A percentile compares a stretch with the other conserved stretches of the same genome.
These are phyloP conservation scores for Eupeodes corollae DNA, from an alignment of 1,140 invertebrate genomes.

Conservation along the genomic window DNA sequence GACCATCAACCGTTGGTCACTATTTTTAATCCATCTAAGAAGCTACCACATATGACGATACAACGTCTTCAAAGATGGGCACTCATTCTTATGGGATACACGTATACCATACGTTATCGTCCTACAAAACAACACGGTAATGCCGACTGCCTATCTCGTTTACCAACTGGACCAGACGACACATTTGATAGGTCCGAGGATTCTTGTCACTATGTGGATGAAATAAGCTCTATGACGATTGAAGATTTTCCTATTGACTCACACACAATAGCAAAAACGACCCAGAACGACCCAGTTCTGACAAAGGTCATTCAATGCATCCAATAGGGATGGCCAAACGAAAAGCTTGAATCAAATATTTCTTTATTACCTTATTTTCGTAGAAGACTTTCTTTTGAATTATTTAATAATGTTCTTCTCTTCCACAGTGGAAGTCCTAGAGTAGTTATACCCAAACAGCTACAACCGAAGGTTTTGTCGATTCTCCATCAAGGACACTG, in stretches of 20 bases:
- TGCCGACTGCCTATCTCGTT: conserved; percentile 1
- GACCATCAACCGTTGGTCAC: conserved; percentile 41
- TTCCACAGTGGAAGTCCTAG: too few relatives aligned
- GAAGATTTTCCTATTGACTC: conserved; percentile 7
- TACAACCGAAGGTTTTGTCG: too few relatives aligned
- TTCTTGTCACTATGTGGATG: too few relatives aligned
- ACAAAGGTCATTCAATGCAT: neutral
- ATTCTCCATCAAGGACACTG: conserved; percentile 33
- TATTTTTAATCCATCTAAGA: too few relatives aligned
- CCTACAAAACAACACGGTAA: too few relatives aligned
- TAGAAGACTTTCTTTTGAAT: conserved; percentile 1
- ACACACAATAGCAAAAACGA: neutral
- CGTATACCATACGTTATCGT: too few relatives aligned
- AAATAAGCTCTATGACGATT: too few relatives aligned
- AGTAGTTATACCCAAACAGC: conserved; percentile 17
- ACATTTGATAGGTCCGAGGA: conserved; percentile 6
- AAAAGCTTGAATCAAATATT: too few relatives aligned
- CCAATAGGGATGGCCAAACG: conserved; percentile 1
- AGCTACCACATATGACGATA: conserved; percentile 4
- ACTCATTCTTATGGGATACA: conserved; percentile 6
- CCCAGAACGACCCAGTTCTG: neutral
- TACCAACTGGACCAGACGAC: conserved; percentile 1
- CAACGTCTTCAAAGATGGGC: conserved; percentile 6
- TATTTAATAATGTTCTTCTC: neutral
- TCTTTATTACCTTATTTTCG: too few relatives aligned